phyloP scores from a whole-genome alignment of 2,113 vertebrate species.

The Scytalopus superciliaris region DNA sequence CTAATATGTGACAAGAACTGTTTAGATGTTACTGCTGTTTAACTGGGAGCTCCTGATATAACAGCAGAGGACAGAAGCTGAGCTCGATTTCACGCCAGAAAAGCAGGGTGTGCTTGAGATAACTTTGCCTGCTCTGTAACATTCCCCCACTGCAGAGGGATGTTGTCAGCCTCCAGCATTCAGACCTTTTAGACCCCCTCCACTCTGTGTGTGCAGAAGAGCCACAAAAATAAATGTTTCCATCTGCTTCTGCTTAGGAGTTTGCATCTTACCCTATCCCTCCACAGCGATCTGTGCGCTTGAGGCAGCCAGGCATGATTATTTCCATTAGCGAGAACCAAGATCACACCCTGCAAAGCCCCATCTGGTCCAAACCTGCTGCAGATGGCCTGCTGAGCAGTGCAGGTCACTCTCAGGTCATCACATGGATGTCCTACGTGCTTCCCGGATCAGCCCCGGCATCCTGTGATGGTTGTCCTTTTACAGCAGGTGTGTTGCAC shows the following conservation, averaged over 20 bases:
- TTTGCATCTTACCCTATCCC: neutral
- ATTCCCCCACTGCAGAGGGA: neutral
- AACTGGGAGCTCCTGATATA: neutral
- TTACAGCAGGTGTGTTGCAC: too few relatives aligned
- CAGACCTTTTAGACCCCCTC: neutral
- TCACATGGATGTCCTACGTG: neutral
- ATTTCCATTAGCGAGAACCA: constrained; percentile 5
- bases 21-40: neutral
- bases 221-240: neutral
- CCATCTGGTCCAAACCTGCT: constrained; percentile 31
- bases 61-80: neutral
- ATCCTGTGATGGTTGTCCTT: too few relatives aligned
- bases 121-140: neutral
- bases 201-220: neutral
- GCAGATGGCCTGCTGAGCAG: neutral
- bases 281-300: neutral
- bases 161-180: neutral
- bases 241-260: constrained; percentile 37
- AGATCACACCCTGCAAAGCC: constrained; percentile 10
- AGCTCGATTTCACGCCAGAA: neutral
- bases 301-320: neutral
- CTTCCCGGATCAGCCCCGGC: too few relatives aligned
- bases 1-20: neutral
- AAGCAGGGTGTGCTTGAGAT: neutral
- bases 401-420: neutral